phyloP scores from a whole-genome alignment of 2,797 vertebrate genomes.

The Gallinago stenura region DNA sequence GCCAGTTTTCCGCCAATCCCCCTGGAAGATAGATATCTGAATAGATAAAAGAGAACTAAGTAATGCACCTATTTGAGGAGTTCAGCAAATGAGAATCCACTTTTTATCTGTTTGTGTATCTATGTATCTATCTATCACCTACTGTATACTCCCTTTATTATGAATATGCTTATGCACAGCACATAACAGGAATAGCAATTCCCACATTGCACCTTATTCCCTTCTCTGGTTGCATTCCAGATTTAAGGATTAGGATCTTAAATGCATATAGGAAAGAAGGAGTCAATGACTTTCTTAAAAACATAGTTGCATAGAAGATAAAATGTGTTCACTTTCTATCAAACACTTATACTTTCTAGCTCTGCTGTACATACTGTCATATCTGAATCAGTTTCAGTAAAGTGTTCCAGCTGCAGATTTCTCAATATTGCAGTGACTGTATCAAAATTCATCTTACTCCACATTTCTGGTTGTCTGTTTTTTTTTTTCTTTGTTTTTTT shows the following conservation, averaged over 20 bases:
- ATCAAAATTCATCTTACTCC: neutral
- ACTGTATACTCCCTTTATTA: neutral
- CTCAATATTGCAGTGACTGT: neutral
- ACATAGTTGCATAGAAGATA: neutral
- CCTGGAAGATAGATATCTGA: neutral
- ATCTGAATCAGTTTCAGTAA: neutral
- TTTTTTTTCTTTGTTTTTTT: neutral
- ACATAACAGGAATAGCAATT: neutral
- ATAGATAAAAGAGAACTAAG: neutral
- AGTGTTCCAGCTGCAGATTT: neutral
- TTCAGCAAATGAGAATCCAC: conserved; percentile 6
- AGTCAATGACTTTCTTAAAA: neutral
- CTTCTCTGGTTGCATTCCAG: neutral
- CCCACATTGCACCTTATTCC: neutral
- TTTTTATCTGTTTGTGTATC: conserved; percentile 44
- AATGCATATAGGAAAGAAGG: neutral
- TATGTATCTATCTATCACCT: conserved; percentile 17
- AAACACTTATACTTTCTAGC: neutral
- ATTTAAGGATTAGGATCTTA: conserved; percentile 39
- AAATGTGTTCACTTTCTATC: neutral
- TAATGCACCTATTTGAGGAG: neutral
- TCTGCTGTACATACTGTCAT: neutral
- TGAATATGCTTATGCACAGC: neutral
- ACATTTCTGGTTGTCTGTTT: neutral
- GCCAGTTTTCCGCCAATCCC: neutral